Base-by-base conservation (phyloP, 2,113 vertebrate species). In the Poeciliopsis prolifica region DNA sequence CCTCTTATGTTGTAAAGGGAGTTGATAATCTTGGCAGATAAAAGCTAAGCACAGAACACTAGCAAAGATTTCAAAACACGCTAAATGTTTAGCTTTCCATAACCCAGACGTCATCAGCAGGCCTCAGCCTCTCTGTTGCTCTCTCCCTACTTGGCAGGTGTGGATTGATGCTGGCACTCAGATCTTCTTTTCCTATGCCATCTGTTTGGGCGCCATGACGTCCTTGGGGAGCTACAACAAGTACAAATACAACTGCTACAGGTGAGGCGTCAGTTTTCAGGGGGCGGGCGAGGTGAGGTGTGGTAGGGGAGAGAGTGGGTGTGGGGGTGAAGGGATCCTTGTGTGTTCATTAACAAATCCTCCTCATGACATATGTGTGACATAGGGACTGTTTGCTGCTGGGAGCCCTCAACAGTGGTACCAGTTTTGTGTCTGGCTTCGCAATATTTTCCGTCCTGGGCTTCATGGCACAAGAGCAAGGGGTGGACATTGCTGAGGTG, bases 401-500 rank as follows among this genome's bases (percentile, higher is more conserved):
- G 96, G 97, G 97, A 97, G 98, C 94, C 96, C 97, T 99, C 94
- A 99, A 99, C 98, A 99, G 97, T 93, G 97, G 96, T 95, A 99
- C 98, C 96, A 99, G 98, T 96, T 99, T 99, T 98, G 97, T 99
- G 95, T 99, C 98, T 96, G 98, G 98, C 96, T 99, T 99, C 96
- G 98, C 98, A 96, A 99, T 99, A 97, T 99, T 99, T 97, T 99
- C 98, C 97, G 95, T 99, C 97, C 98, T 99, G 96, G 98, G 98
- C 96, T 99, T 99, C 97, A 99, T 99, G 98, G 98, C 98, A 96
- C 98, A 99, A 97, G 98, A 99, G 91, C 98, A 99, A 98, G 98
- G 97, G 96, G 97, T 99, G 97, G 96, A 99, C 97, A 99, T 99
- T 97, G 97, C 97, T 87, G 97, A 98, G 96, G 98, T 99, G 95